A percentile compares a stretch with the other conserved stretches of the same genome.
Evolutionary conservation across 1,140 invertebrate species (phyloP).

Genomic region (Temnothorax nylanderi): DNA sequence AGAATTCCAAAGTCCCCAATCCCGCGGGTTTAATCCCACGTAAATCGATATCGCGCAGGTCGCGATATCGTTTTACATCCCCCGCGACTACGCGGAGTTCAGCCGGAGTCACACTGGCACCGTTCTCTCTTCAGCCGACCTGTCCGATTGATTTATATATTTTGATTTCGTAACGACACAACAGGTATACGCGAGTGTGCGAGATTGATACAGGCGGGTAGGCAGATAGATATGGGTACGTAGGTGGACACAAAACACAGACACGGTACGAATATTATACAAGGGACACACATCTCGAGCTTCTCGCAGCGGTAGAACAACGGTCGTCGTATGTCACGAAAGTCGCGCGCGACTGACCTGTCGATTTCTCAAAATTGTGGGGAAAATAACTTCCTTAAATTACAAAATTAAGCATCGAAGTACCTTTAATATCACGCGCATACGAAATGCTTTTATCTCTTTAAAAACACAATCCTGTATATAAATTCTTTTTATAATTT

Average conservation of each 20-base stretch:
- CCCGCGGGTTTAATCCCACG: conserved; percentile 1
- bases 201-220: conserved; percentile 34
- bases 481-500: background rate
- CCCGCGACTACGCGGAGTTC: conserved; percentile 2
- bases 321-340: conserved; percentile 13
- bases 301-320: conserved; percentile 2
- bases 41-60: conserved; percentile 43
- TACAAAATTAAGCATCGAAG: background rate
- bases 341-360: background rate
- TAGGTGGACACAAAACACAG: conserved; percentile 29
- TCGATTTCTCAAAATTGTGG: conserved; percentile 28
- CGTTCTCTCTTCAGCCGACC: conserved; percentile 22
- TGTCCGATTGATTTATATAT: conserved; percentile 47
- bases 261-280: conserved; percentile 30
- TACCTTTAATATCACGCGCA: background rate
- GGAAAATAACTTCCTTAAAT: background rate
- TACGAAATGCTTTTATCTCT: background rate
- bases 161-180: conserved; percentile 57
- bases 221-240: background rate
- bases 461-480: background rate
- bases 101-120: background rate
- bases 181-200: conserved; percentile 21
- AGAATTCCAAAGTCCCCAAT: conserved; percentile 53
- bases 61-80: conserved; percentile 56
- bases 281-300: background rate